phyloP scores from a whole-genome alignment of 1,140 invertebrate genomes.

The Aphis craccivora region DNA sequence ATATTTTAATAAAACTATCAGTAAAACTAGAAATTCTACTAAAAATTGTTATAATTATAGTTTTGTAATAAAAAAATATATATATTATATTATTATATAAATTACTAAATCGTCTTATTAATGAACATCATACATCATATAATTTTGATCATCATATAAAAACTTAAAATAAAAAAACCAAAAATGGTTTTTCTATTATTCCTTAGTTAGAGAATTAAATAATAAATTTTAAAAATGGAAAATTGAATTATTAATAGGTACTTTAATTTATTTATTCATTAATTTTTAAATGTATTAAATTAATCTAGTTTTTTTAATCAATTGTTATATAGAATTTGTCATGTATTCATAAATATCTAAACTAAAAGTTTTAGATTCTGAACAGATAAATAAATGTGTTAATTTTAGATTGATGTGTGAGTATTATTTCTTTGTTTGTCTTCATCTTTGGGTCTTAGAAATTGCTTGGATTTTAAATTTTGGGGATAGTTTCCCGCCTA shows the following conservation, averaged over 20 bases:
- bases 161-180: background rate
- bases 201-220: background rate
- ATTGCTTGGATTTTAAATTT: no score
- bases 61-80: background rate
- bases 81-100: background rate
- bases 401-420: no score
- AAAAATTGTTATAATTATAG: background rate
- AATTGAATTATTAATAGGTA: background rate
- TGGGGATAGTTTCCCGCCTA: no score
- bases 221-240: background rate
- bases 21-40: background rate
- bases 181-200: no score
- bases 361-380: no score
- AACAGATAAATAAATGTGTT: no score
- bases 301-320: background rate
- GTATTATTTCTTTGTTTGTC: no score
- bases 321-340: no score
- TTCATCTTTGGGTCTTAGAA: no score
- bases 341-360: no score
- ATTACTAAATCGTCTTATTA: background rate
- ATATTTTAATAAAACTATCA: conserved; percentile 11
- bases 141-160: background rate
- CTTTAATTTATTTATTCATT: background rate
- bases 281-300: background rate
- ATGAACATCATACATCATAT: background rate